Evolutionary conservation across 2,113 vertebrate genomes (phyloP).

Genomic region (Sciurus niger): DNA sequence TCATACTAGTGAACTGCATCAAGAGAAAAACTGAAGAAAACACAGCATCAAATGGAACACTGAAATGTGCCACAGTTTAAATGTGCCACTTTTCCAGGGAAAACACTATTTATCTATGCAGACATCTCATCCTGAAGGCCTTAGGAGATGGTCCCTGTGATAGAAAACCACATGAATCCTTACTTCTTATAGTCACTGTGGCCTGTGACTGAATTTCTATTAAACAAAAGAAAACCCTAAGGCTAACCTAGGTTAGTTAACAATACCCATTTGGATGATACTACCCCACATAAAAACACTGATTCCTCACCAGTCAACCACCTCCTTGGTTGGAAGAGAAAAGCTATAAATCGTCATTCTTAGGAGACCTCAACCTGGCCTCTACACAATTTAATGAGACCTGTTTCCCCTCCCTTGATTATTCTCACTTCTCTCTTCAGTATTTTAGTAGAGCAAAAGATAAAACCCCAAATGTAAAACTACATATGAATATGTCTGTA

Average conservation of each 20-base stretch:
- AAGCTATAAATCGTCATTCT: neutral
- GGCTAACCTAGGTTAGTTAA: neutral
- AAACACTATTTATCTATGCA: neutral
- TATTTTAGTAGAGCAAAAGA: neutral
- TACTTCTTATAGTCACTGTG: neutral
- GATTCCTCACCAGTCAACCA: neutral
- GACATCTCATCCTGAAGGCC: neutral
- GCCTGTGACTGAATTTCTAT: neutral
- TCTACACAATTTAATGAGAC: neutral
- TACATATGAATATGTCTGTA: neutral
- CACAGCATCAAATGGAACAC: neutral
- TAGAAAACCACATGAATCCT: neutral
- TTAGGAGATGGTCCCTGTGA: neutral
- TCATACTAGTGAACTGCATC: neutral
- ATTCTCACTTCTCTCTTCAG: neutral
- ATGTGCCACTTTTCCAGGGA: neutral
- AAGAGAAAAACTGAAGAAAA: slow-evolving; percentile 16
- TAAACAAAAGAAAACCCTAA: neutral
- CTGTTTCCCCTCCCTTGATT: no score
- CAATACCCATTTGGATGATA: slow-evolving; percentile 10
- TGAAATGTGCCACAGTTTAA: neutral
- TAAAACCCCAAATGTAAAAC: neutral
- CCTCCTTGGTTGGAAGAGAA: neutral
- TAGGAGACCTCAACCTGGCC: neutral
- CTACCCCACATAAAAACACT: neutral